Evolutionary conservation across 1,140 invertebrate species (phyloP).

Genomic region (Rhopalosiphum padi): DNA sequence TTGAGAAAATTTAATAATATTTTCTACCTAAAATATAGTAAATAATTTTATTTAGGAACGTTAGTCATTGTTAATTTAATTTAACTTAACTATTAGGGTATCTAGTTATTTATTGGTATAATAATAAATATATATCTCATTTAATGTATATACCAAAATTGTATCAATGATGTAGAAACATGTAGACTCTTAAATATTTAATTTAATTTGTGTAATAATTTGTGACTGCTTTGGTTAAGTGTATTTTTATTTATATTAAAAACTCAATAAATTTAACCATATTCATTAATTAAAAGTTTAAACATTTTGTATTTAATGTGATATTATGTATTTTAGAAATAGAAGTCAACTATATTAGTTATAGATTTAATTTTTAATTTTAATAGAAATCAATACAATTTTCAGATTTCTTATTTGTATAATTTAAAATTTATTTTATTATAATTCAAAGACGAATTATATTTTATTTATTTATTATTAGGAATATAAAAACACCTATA

Average conservation of each 20-base stretch:
- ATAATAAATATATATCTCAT: neutral
- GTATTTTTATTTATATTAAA: neutral
- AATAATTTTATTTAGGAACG: neutral
- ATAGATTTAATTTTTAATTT: neutral
- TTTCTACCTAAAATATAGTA: neutral
- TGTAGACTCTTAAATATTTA: neutral
- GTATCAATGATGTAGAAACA: neutral
- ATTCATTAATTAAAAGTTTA: conserved; percentile 9
- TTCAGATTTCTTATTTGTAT: neutral
- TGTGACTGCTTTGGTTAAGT: conserved; percentile 39
- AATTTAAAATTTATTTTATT: neutral
- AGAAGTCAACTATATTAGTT: neutral
- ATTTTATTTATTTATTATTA: neutral
- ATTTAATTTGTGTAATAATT: conserved; percentile 10
- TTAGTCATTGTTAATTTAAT: neutral
- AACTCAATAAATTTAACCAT: conserved; percentile 2
- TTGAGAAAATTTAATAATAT: conserved; percentile 72
- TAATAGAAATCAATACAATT: neutral
- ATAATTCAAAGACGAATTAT: neutral
- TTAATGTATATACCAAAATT: conserved; percentile 7
- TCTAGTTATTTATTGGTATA: neutral
- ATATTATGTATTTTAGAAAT: neutral
- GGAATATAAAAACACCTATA: neutral
- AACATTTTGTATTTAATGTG: neutral
- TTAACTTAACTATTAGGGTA: conserved; percentile 38